Conservation (phyloP, 2,113 vertebrate genomes). For the Furnarius figulus region DNA sequence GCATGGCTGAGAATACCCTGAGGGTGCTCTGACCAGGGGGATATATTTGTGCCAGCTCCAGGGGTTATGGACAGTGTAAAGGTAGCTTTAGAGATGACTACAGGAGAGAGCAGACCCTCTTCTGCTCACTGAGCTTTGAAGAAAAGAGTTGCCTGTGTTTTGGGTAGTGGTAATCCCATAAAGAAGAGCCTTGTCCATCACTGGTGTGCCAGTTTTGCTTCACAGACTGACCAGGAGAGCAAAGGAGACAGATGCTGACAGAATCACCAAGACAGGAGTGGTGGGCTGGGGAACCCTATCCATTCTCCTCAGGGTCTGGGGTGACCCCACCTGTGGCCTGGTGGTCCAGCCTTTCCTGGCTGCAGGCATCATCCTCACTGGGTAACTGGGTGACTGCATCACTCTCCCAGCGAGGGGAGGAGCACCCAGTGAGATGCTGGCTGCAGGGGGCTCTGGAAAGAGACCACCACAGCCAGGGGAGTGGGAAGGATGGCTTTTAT, state of each 20-base stretch:
- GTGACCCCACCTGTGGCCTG: neutral
- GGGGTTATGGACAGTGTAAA: neutral
- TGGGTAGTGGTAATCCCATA: neutral
- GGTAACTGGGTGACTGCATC: neutral
- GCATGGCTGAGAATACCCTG: neutral
- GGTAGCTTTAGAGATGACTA: neutral
- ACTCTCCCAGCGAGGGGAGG: neutral
- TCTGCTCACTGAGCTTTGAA: neutral
- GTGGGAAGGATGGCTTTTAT: neutral
- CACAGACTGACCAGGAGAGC: neutral
- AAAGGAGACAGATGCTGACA: neutral
- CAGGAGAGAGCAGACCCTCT: neutral
- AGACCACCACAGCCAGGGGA: neutral
- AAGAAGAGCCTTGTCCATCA: neutral
- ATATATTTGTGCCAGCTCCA: neutral
- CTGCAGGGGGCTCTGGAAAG: neutral
- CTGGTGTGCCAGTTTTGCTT: fast-evolving
- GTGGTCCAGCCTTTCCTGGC: neutral
- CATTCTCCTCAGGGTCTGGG: neutral
- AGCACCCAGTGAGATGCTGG: neutral
- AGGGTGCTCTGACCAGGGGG: neutral
- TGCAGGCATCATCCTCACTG: fast-evolving
- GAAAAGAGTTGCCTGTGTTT: neutral
- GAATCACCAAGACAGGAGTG: neutral
- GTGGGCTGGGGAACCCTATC: neutral